Conservation (phyloP, 2,888 invertebrate genomes). For the Zele albiditarsus region DNA sequence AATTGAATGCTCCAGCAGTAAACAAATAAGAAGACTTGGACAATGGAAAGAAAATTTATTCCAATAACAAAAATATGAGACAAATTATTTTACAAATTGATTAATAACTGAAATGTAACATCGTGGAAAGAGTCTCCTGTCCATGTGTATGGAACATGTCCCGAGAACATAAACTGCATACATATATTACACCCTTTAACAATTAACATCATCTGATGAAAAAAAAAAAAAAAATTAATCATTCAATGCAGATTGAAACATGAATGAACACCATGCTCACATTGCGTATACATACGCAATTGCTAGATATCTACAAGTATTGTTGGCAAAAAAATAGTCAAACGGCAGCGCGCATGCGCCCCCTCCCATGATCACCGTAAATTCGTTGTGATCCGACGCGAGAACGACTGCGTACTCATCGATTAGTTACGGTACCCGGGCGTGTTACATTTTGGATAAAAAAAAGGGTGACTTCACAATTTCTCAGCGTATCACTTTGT, state of each 20-base stretch:
- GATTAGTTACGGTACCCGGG: conserved; percentile 71
- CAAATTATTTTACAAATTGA: background rate
- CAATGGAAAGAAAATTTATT: conserved; percentile 32
- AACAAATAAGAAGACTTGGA: conserved; percentile 40
- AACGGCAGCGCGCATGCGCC: background rate
- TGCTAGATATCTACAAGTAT: conserved; percentile 3
- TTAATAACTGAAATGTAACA: conserved; percentile 13
- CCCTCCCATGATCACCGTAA: conserved; percentile 49
- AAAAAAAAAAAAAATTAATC: background rate
- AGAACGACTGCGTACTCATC: conserved; percentile 69
- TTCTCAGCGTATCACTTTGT: conserved; percentile 28
- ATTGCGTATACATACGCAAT: background rate
- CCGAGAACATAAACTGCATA: too few species aligned
- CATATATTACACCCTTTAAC: conserved; percentile 8
- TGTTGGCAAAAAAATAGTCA: background rate
- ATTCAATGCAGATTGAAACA: background rate
- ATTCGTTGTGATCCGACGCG: conserved; percentile 58
- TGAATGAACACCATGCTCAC: conserved; percentile 44
- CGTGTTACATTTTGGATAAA: conserved; percentile 40
- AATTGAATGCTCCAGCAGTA: conserved; percentile 54
- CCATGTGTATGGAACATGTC: background rate
- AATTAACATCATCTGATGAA: background rate
- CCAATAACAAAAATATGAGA: background rate
- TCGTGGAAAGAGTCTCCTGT: conserved; percentile 14
- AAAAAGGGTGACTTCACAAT: conserved; percentile 57